Evolutionary conservation across 2,113 vertebrate species (phyloP).

Genomic region (Astur gentilis): DNA sequence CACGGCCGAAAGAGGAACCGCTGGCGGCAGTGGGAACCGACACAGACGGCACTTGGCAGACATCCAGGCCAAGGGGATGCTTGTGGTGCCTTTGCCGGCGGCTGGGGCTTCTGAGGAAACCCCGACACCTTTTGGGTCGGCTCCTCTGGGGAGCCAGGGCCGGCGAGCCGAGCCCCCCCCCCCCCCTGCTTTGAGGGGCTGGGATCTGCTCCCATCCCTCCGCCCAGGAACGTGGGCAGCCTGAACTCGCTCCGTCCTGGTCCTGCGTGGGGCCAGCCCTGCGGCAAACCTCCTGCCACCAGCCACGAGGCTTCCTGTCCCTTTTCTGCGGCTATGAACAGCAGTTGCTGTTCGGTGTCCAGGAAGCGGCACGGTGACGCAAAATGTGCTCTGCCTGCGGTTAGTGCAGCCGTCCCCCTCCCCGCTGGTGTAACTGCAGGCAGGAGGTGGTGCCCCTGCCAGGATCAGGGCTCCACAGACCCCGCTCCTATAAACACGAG

Average conservation of each 20-base stretch:
- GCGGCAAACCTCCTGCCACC: neutral
- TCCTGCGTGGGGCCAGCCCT: neutral
- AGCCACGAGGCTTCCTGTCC: neutral
- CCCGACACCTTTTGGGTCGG: rapidly evolving
- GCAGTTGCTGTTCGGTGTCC: neutral
- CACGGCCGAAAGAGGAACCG: neutral
- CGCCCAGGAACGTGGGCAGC: rapidly evolving
- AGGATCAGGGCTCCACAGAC: neutral
- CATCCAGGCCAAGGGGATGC: neutral
- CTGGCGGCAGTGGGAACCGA: rapidly evolving
- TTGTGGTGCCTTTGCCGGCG: rapidly evolving
- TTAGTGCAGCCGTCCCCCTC: neutral
- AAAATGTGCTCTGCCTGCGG: neutral
- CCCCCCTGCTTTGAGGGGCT: neutral
- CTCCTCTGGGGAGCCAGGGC: neutral
- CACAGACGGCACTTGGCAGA: rapidly evolving
- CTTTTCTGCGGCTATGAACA: neutral
- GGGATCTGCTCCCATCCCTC: neutral
- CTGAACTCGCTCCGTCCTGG: rapidly evolving
- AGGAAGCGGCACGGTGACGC: neutral
- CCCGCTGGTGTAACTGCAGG: neutral
- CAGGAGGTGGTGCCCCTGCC: neutral
- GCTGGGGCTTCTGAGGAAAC: neutral
- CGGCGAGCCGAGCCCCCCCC: neutral
- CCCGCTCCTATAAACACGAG: rapidly evolving